A percentile compares a stretch with the other conserved stretches of the same genome.
These are phyloP conservation scores for Psettodes erumei DNA, from an alignment of 2,113 vertebrate genomes.

Conservation along the genomic window DNA sequence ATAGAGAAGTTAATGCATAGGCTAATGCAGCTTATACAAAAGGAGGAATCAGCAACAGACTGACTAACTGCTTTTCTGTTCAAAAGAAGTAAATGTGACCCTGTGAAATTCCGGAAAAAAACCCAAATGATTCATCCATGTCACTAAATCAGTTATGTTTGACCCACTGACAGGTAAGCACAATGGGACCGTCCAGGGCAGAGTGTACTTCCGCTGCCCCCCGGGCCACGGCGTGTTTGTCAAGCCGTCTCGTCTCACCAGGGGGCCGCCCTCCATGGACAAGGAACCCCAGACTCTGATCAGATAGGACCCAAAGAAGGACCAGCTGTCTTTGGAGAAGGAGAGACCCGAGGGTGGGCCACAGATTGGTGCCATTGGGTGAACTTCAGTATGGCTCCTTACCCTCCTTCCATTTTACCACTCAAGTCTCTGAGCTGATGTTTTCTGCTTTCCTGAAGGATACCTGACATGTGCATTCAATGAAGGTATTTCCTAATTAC, in stretches of 20 bases:
- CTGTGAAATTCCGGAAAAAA: not conserved
- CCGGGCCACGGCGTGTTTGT: constrained; percentile 86
- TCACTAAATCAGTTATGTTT: constrained; percentile 3
- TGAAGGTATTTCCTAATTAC: constrained; percentile 63
- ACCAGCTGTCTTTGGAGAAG: constrained; percentile 17
- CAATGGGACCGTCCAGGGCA: constrained; percentile 87
- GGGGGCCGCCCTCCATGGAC: constrained; percentile 77
- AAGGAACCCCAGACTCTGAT: constrained; percentile 75
- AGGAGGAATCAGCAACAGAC: too few relatives aligned
- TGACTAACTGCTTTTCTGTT: not conserved
- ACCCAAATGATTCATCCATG: not conserved
- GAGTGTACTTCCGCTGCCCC: constrained; percentile 87
- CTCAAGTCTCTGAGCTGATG: constrained; percentile 32
- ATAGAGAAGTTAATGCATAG: not conserved
- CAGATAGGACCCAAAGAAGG: constrained; percentile 75
- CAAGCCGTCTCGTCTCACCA: constrained; percentile 84
- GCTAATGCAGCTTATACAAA: not conserved
- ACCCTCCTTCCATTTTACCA: constrained; percentile 19
- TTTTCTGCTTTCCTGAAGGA: constrained; percentile 46
- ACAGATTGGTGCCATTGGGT: constrained; percentile 14
- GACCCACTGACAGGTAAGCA: constrained; percentile 85
- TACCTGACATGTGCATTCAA: constrained; percentile 64
- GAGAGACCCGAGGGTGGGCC: constrained; percentile 38
- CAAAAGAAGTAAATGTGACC: not conserved
- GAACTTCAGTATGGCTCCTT: not conserved